phyloP scores from a whole-genome alignment of 2,797 vertebrate species.

The Acrocephalus scirpaceus region DNA sequence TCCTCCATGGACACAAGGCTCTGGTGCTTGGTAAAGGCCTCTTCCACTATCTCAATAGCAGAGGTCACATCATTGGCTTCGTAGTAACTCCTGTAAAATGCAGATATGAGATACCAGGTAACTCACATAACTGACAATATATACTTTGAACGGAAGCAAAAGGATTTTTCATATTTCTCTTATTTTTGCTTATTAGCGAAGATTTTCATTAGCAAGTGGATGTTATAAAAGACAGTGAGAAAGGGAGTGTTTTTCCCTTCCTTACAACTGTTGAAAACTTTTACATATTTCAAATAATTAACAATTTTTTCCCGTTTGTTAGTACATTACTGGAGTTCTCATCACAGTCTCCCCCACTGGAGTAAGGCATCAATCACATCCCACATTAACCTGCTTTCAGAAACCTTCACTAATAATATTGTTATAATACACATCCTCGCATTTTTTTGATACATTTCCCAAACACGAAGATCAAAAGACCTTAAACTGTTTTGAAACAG shows the following conservation, averaged over 20 bases:
- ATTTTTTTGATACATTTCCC: background rate
- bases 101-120: background rate
- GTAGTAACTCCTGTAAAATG: conserved; percentile 88
- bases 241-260: background rate
- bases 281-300: background rate
- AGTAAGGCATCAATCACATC: background rate
- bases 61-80: conserved; percentile 91
- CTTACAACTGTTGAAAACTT: background rate
- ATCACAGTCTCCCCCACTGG: background rate
- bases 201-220: background rate
- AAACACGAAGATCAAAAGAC: background rate
- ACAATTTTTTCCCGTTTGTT: rapidly evolving
- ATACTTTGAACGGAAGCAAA: background rate
- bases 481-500: background rate
- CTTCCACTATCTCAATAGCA: conserved; percentile 91
- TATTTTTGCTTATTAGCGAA: background rate
- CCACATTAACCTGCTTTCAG: background rate
- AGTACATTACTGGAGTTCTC: background rate
- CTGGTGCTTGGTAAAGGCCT: conserved; percentile 90
- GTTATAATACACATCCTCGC: background rate
- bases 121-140: background rate
- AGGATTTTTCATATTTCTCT: background rate
- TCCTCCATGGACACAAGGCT: conserved; percentile 90
- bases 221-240: background rate
- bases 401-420: background rate